Evolutionary conservation across 2,113 vertebrate species (phyloP).

Genomic region (Callionymus lyra): DNA sequence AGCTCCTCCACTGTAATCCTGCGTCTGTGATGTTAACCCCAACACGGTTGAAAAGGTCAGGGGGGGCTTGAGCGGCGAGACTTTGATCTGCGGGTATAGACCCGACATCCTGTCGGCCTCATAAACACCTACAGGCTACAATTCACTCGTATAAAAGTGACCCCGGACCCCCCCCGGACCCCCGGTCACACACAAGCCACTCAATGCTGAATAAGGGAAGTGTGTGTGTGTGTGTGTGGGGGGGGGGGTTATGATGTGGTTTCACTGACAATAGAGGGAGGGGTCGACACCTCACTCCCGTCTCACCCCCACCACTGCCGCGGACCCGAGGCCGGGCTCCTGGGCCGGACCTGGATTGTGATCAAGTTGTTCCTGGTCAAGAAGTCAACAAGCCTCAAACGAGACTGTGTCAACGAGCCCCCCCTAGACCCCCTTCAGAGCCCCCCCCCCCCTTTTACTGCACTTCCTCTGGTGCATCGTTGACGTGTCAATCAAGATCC

Average conservation of each 20-base stretch:
- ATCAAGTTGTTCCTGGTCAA: conserved; percentile 41
- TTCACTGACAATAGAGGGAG: conserved; percentile 55
- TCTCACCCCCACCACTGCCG: conserved; percentile 7
- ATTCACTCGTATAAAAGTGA: conserved; percentile 52
- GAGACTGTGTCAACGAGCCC: conserved; percentile 16
- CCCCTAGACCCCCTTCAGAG: no score
- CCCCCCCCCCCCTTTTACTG: background rate
- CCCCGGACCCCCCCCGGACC: conserved; percentile 31
- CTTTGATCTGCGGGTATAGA: conserved; percentile 69
- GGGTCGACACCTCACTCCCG: conserved; percentile 48
- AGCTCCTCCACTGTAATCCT: conserved; percentile 29
- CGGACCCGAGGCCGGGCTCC: conserved; percentile 24
- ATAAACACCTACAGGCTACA: conserved; percentile 68
- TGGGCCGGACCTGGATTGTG: conserved; percentile 27
- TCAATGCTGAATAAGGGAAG: conserved; percentile 34
- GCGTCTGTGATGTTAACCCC: conserved; percentile 49
- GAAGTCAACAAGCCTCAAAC: conserved; percentile 39
- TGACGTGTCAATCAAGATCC: no score
- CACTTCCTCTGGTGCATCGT: conserved; percentile 2
- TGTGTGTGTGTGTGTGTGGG: conserved; percentile 15
- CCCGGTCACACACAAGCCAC: conserved; percentile 39
- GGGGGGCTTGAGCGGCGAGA: no score
- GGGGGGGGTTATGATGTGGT: conserved; percentile 29
- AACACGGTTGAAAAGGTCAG: conserved; percentile 66
- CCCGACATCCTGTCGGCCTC: conserved; percentile 68